Conservation (phyloP, 37 sponge, comb jelly and placozoan species). For the Corticium candelabrum region DNA sequence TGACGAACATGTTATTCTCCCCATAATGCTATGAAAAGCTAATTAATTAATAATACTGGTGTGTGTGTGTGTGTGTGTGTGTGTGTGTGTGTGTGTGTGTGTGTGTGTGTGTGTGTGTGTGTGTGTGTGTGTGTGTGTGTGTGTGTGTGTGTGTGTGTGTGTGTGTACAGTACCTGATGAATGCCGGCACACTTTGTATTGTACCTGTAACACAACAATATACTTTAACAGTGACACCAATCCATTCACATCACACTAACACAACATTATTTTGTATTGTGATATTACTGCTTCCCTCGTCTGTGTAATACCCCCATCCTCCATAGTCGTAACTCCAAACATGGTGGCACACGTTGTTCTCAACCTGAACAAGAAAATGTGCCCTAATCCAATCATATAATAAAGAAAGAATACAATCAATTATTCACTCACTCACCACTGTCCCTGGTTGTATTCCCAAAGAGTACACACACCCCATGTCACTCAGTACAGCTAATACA, state of each 20-base stretch:
- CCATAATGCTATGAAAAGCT: not conserved
- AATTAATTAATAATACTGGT: not conserved
- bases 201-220: not conserved
- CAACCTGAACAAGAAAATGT: not conserved
- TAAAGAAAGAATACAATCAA: not conserved
- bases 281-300: slow-evolving; percentile 8
- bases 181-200: not conserved
- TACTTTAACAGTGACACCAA: not conserved
- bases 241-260: not conserved
- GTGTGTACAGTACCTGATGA: slow-evolving; percentile 16
- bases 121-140: not conserved
- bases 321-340: slow-evolving; percentile 3
- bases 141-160: not conserved
- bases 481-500: slow-evolving; percentile 7
- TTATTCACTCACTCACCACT: not conserved
- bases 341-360: not conserved
- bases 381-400: not conserved
- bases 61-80: not conserved
- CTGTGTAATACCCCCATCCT: slow-evolving; percentile 10
- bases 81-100: not conserved
- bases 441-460: not conserved
- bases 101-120: not conserved
- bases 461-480: slow-evolving; percentile 10
- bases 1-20: not conserved
- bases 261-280: not conserved